Conservation (phyloP, 2,113 vertebrate genomes). For the Vimba vimba region DNA sequence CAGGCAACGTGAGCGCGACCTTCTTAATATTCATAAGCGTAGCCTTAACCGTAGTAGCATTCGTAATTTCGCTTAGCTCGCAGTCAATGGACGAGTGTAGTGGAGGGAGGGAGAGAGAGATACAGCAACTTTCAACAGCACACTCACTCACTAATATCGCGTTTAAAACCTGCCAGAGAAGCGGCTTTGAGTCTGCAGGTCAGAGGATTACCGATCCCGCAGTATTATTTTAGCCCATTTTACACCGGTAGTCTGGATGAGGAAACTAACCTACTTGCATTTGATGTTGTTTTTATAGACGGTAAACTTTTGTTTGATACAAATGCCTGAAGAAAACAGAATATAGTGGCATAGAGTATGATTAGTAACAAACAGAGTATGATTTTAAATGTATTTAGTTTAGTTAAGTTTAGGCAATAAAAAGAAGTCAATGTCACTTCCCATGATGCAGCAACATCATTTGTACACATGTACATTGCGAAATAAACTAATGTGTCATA, state of each 20-base stretch:
- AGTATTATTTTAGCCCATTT: neutral
- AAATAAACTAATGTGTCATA: neutral
- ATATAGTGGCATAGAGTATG: neutral
- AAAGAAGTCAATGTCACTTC: neutral
- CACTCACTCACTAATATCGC: slow-evolving; percentile 5
- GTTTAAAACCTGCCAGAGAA: slow-evolving; percentile 21
- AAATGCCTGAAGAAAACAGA: neutral
- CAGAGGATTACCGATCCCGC: neutral
- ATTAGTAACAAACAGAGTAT: neutral
- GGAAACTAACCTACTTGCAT: neutral
- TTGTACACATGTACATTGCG: neutral
- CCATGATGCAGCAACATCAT: neutral
- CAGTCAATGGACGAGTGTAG: slow-evolving; percentile 65
- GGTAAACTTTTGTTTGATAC: neutral
- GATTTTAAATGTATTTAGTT: no score
- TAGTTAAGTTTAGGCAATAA: neutral
- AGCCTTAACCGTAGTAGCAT: neutral
- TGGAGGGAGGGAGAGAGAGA: slow-evolving; percentile 51
- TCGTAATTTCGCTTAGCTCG: slow-evolving; percentile 34
- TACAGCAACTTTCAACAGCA: slow-evolving; percentile 40
- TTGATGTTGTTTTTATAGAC: neutral
- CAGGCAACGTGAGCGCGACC: neutral
- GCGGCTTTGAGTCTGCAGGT: slow-evolving; percentile 28
- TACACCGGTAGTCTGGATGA: slow-evolving; percentile 8
- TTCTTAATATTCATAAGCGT: slow-evolving; percentile 1